Base-by-base conservation (phyloP, 2,113 vertebrate genomes). In the Nipponia nippon region DNA sequence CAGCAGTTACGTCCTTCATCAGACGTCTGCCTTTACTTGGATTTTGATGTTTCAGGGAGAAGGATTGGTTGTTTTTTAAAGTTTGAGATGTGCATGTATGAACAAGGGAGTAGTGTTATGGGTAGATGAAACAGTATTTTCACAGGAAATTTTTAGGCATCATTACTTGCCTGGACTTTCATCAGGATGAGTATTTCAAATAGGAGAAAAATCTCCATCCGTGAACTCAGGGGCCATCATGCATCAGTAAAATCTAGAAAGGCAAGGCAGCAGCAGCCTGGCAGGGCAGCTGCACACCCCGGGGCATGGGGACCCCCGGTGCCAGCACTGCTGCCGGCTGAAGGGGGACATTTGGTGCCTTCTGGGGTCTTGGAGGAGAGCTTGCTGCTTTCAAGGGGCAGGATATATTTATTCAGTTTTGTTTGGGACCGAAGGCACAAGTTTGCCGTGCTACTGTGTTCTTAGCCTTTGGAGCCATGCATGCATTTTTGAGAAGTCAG, bases 291-390 rank as follows among this genome's bases (percentile, higher is more conserved):
- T 49, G 58, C 5, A 3, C 29, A 22, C 30, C 59, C 42, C 1
- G 0, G 40, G 42, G 49, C 13, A 7, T 6, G 19, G 59, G 63
- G 16, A 47, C 21, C 20, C 14, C 34, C 0, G 0, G 34, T 50
- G 23, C 86, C 4, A 1, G 53, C 47, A 21, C 32, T 62, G 65
- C 59, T 66, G 29, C 44, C 2, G 1, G 58, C 63, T 42, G 25
- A n/a, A 50, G n/a, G n/a, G 63, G 13, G 27, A 38, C 46, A 15
- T 55, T 17, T 38, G 56, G 40, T 40, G 36, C 32, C 73, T 63
- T 44, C 3, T 78, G 61, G 26, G 32, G 25, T 86, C 18, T 4
- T 13, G n/a, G 25, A 61, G 78, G 26, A 49, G 66, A 70, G 36
- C 34, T 47, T 44, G 17, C 53, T 15, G 32, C 56, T 58, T 40